These are phyloP conservation scores for Macrobrachium nipponense DNA, from an alignment of 1,140 invertebrate species.

Conservation along the genomic window DNA sequence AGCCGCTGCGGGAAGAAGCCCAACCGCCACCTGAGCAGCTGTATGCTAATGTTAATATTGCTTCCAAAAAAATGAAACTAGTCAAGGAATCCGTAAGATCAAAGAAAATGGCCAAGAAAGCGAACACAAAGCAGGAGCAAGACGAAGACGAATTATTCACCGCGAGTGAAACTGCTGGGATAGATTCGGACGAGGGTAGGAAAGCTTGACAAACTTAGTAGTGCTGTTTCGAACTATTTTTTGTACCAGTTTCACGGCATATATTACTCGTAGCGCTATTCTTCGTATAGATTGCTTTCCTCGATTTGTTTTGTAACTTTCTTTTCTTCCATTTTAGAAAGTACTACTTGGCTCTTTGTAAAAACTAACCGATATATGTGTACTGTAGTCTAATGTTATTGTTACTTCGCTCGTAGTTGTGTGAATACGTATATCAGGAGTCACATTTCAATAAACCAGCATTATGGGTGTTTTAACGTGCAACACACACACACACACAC, in stretches of 20 bases:
- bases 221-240: not conserved
- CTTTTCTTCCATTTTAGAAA: not conserved
- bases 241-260: not conserved
- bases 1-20: slow-evolving; percentile 5
- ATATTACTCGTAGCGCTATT: no score
- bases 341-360: no score
- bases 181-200: slow-evolving; percentile 48
- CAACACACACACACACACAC: no score
- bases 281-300: not conserved
- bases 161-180: slow-evolving; percentile 26
- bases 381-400: no score
- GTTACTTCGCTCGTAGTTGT: no score
- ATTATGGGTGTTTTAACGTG: no score
- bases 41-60: slow-evolving; percentile 35
- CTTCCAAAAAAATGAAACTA: slow-evolving; percentile 5
- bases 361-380: no score
- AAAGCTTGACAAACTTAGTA: not conserved
- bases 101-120: not conserved
- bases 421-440: no score
- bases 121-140: not conserved
- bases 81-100: not conserved
- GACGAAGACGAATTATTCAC: slow-evolving; percentile 24
- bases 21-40: slow-evolving; percentile 4
- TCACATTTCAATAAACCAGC: no score
- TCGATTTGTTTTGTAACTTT: not conserved